Percentiles rank a stretch among this genome's conserved stretches.
Evolutionary conservation across 2,888 invertebrate genomes (phyloP).

Genomic region (Drosophila formosana): DNA sequence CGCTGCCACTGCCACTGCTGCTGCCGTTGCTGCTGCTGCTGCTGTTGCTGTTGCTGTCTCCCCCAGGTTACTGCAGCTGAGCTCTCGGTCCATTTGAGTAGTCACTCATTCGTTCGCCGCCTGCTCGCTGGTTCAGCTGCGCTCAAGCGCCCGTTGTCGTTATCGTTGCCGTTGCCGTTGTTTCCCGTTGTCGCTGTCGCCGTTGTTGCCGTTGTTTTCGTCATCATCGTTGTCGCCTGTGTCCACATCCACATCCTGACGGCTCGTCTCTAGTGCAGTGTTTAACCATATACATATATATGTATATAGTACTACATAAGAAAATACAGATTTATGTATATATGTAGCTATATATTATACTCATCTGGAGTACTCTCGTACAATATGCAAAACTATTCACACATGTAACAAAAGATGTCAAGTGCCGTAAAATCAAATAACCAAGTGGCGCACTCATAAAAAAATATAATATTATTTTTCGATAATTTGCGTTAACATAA

Average conservation of each 20-base stretch:
- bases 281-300: slow-evolving; percentile 7
- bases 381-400: slow-evolving; percentile 24
- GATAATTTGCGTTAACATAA: slow-evolving; percentile 54
- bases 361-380: neutral
- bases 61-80: slow-evolving; percentile 74
- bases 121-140: slow-evolving; percentile 80
- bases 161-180: slow-evolving; percentile 24
- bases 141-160: slow-evolving; percentile 60
- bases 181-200: slow-evolving; percentile 27
- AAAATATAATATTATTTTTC: slow-evolving; percentile 29
- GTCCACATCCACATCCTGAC: slow-evolving; percentile 25
- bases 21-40: slow-evolving; percentile 20
- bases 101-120: slow-evolving; percentile 77
- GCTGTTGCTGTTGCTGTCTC: slow-evolving; percentile 37
- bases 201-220: slow-evolving; percentile 22
- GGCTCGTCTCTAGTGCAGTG: slow-evolving; percentile 26
- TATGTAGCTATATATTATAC: neutral
- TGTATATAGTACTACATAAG: neutral
- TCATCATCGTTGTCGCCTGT: slow-evolving; percentile 25
- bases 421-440: slow-evolving; percentile 44
- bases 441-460: slow-evolving; percentile 40
- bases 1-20: slow-evolving; percentile 30
- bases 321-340: slow-evolving; percentile 2
- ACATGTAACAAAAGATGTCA: slow-evolving; percentile 35
- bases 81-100: slow-evolving; percentile 78